Evolutionary conservation across 1,140 invertebrate genomes (phyloP).

Genomic region (Anadara kagoshimensis): DNA sequence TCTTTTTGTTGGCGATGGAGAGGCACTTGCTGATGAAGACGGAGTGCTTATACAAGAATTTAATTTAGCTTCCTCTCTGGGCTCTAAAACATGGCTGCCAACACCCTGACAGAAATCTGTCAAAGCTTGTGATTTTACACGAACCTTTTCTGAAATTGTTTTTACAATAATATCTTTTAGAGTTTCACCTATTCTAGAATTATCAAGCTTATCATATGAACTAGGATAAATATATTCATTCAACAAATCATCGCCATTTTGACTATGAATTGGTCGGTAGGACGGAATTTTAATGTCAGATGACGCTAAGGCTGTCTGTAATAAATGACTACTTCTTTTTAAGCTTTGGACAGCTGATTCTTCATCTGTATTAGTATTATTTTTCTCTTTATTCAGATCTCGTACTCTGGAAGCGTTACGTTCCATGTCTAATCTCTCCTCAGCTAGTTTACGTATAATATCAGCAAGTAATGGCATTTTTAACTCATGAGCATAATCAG

Average conservation of each 20-base stretch:
- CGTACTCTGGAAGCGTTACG: slow-evolving; percentile 31
- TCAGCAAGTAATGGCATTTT: slow-evolving; percentile 71
- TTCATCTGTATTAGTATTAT: too few species aligned
- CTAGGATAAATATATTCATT: slow-evolving; percentile 41
- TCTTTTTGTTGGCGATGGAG: slow-evolving; percentile 46
- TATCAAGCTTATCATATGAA: slow-evolving; percentile 59
- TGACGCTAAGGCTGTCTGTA: not conserved
- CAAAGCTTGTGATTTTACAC: slow-evolving; percentile 70
- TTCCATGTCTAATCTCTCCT: slow-evolving; percentile 71
- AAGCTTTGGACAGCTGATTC: slow-evolving; percentile 19
- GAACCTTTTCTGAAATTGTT: slow-evolving; percentile 91
- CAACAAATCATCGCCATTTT: slow-evolving; percentile 16
- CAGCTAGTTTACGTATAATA: slow-evolving; percentile 64
- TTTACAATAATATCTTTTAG: slow-evolving; percentile 89
- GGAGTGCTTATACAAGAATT: too few species aligned
- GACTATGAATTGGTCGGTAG: slow-evolving; percentile 80
- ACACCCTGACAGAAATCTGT: slow-evolving; percentile 22
- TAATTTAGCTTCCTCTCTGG: not conserved
- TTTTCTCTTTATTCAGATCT: slow-evolving; percentile 16
- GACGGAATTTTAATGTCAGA: slow-evolving; percentile 83
- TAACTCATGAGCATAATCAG: slow-evolving; percentile 56
- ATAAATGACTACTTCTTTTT: slow-evolving; percentile 11
- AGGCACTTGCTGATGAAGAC: slow-evolving; percentile 18
- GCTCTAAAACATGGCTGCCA: not conserved
- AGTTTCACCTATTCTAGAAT: slow-evolving; percentile 72